Percentiles rank a stretch among this genome's conserved stretches.
These are phyloP conservation scores for Darevskia nairensis DNA, from an alignment of 2,797 vertebrate genomes.

Conservation along the genomic window DNA sequence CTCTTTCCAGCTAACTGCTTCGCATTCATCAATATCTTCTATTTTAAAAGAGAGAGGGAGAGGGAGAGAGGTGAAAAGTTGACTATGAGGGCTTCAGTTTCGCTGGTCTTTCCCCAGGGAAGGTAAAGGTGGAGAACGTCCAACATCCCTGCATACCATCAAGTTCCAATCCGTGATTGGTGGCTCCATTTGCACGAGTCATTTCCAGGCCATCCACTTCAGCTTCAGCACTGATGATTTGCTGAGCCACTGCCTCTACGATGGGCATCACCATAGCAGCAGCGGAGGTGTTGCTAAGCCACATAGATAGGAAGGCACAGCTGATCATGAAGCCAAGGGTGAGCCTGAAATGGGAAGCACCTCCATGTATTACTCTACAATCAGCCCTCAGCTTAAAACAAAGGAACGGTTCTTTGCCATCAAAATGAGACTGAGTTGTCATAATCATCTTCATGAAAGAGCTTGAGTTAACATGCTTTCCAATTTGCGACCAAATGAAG, in stretches of 20 bases:
- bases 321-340: slow-evolving; percentile 91
- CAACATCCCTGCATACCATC: slow-evolving; percentile 74
- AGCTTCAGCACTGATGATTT: slow-evolving; percentile 83
- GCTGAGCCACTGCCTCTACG: slow-evolving; percentile 89
- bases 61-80: slow-evolving; percentile 52
- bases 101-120: neutral
- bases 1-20: slow-evolving; percentile 69
- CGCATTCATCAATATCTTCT: slow-evolving; percentile 73
- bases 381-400: slow-evolving; percentile 3
- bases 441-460: neutral
- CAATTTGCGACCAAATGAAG: neutral
- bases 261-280: slow-evolving; percentile 96
- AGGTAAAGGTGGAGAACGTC: neutral
- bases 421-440: neutral
- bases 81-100: neutral
- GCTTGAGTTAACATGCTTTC: neutral
- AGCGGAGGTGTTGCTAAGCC: slow-evolving; percentile 94
- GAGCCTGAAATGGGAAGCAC: slow-evolving; percentile 82
- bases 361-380: slow-evolving; percentile 31
- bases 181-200: slow-evolving; percentile 73
- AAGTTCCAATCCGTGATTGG: slow-evolving; percentile 83
- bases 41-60: slow-evolving; percentile 39
- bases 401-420: slow-evolving; percentile 21
- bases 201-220: slow-evolving; percentile 77
- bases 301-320: slow-evolving; percentile 93